Evolutionary conservation across 2,888 invertebrate genomes (phyloP).

Genomic region (Notodonta ziczac): DNA sequence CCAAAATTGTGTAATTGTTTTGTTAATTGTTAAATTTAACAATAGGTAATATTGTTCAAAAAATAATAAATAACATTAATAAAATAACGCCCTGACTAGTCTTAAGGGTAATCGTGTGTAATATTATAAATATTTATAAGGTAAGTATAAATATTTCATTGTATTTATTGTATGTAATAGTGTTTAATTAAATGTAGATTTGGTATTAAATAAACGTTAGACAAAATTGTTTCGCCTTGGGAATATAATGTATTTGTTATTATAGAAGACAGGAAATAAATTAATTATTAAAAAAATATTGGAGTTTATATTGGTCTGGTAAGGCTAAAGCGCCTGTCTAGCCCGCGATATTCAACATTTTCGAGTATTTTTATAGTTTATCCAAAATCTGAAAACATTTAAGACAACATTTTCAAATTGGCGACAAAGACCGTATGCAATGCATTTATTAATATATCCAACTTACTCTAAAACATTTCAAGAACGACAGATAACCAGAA

Average conservation of each 20-base stretch:
- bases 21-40: slow-evolving; percentile 9
- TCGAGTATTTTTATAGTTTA: too few relatives aligned
- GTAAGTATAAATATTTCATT: slow-evolving; percentile 50
- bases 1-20: slow-evolving; percentile 38
- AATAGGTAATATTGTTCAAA: slow-evolving; percentile 16
- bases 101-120: slow-evolving; percentile 65
- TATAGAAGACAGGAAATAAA: slow-evolving; percentile 64
- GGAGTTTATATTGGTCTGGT: slow-evolving; percentile 9
- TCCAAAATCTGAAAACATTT: too few relatives aligned
- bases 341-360: too few relatives aligned
- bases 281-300: slow-evolving; percentile 43
- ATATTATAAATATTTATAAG: slow-evolving; percentile 55
- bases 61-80: slow-evolving; percentile 27
- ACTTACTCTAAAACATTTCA: too few relatives aligned
- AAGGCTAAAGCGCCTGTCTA: too few relatives aligned
- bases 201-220: slow-evolving; percentile 51
- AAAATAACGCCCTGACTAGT: slow-evolving; percentile 71
- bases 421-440: too few relatives aligned
- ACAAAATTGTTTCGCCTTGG: slow-evolving; percentile 62
- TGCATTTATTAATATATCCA: too few relatives aligned
- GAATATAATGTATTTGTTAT: slow-evolving; percentile 65
- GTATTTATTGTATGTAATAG: slow-evolving; percentile 71
- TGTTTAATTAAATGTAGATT: slow-evolving; percentile 47
- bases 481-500: too few relatives aligned
- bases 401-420: too few relatives aligned